Percentiles rank a stretch among this genome's conserved stretches.
These are phyloP conservation scores for Macrochelys suwanniensis DNA, from an alignment of 2,797 vertebrate species.

Conservation along the genomic window DNA sequence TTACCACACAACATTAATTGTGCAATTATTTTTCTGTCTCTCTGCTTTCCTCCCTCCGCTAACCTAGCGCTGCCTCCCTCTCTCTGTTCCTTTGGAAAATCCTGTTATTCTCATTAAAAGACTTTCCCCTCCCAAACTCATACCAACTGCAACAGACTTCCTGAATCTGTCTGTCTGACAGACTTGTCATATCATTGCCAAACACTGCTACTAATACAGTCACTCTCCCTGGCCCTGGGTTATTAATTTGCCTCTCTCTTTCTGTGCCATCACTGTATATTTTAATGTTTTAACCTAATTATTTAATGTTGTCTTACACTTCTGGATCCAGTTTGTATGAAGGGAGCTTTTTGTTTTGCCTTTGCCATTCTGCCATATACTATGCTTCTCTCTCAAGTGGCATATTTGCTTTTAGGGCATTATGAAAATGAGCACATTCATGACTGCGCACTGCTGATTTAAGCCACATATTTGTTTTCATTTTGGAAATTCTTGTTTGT, in stretches of 20 bases:
- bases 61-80: not conserved
- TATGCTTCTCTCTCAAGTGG: slow-evolving; percentile 33
- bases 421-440: slow-evolving; percentile 23
- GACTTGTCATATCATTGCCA: not conserved
- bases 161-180: not conserved
- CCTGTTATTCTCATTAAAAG: not conserved
- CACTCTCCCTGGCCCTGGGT: not conserved
- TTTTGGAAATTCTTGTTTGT: slow-evolving; percentile 45
- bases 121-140: fast-evolving
- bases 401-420: slow-evolving; percentile 56
- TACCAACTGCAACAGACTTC: not conserved
- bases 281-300: slow-evolving; percentile 30
- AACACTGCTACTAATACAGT: not conserved
- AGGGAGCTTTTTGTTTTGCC: slow-evolving; percentile 5
- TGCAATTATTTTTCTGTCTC: slow-evolving; percentile 27
- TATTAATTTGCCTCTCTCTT: slow-evolving; percentile 5
- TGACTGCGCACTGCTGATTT: slow-evolving; percentile 46
- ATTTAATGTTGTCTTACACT: not conserved
- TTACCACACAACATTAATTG: not conserved
- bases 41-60: not conserved
- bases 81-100: not conserved
- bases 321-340: not conserved
- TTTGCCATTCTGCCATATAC: not conserved
- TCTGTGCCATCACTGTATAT: slow-evolving; percentile 17
- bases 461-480: slow-evolving; percentile 50